A percentile compares a stretch with the other conserved stretches of the same genome.
These are phyloP conservation scores for Marmota flaviventris DNA, from an alignment of 2,113 vertebrate genomes.

Conservation along the genomic window DNA sequence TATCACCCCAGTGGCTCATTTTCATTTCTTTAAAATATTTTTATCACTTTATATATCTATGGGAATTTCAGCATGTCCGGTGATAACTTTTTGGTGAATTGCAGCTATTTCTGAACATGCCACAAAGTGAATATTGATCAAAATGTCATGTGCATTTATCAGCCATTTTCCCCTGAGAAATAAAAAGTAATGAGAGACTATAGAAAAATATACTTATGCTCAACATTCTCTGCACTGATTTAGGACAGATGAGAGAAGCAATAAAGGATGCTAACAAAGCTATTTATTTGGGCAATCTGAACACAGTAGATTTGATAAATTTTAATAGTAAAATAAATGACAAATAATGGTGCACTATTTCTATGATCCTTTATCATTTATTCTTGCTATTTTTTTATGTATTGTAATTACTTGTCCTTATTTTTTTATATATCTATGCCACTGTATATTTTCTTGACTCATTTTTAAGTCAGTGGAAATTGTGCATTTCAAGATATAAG, in stretches of 20 bases:
- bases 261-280: conserved; percentile 65
- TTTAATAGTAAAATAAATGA: background rate
- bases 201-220: conserved; percentile 53
- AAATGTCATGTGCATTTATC: background rate
- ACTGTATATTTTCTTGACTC: background rate
- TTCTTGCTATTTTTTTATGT: background rate
- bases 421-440: background rate
- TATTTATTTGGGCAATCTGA: conserved; percentile 60
- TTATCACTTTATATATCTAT: background rate
- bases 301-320: conserved; percentile 53
- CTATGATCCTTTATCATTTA: background rate
- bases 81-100: background rate
- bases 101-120: background rate
- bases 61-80: background rate
- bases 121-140: conserved; percentile 7
- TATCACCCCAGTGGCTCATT: background rate
- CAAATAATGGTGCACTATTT: background rate
- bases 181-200: background rate
- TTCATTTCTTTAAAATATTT: background rate
- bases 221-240: background rate
- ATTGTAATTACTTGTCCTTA: background rate
- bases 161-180: conserved; percentile 8
- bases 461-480: conserved; percentile 22
- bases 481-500: background rate
- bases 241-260: conserved; percentile 62